Evolutionary conservation across 1,140 invertebrate species (phyloP).

Genomic region (Condylostylus longicornis): DNA sequence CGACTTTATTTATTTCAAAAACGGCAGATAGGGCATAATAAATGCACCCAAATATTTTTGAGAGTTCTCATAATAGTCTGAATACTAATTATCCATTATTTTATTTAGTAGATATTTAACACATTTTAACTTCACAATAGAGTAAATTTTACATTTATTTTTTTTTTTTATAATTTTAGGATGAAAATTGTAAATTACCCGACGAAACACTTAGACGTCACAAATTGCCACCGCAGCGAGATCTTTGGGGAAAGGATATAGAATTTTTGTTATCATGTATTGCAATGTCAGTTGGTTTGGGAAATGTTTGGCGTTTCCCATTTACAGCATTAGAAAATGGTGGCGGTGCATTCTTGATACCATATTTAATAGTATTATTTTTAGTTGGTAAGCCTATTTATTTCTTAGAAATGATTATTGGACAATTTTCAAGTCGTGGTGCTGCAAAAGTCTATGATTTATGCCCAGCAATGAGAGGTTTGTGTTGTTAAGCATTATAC

Average conservation of each 20-base stretch:
- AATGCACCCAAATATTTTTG: too few species aligned
- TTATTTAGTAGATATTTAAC: too few species aligned
- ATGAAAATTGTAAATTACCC: background rate
- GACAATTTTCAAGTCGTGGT: slow-evolving; percentile 52
- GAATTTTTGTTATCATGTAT: slow-evolving; percentile 75
- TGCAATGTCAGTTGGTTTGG: slow-evolving; percentile 68
- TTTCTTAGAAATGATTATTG: slow-evolving; percentile 65
- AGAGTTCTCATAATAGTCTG: too few species aligned
- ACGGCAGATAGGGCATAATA: too few species aligned
- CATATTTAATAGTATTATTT: slow-evolving; percentile 60
- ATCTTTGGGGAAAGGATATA: slow-evolving; percentile 57
- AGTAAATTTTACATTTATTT: too few species aligned
- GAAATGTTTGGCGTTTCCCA: slow-evolving; percentile 76
- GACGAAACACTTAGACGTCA: slow-evolving; percentile 2
- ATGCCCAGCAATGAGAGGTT: slow-evolving; percentile 43
- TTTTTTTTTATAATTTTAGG: too few species aligned
- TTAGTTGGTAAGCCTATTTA: slow-evolving; percentile 71
- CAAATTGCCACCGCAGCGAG: too few species aligned
- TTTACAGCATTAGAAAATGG: slow-evolving; percentile 65
- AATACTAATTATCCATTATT: too few species aligned
- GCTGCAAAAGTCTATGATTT: slow-evolving; percentile 43
- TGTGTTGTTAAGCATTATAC: slow-evolving; percentile 7
- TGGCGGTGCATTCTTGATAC: slow-evolving; percentile 65
- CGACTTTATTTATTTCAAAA: too few species aligned
- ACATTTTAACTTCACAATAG: too few species aligned